These are phyloP conservation scores for Yponomeuta plumbellus DNA, from an alignment of 2,888 invertebrate genomes.

Conservation along the genomic window DNA sequence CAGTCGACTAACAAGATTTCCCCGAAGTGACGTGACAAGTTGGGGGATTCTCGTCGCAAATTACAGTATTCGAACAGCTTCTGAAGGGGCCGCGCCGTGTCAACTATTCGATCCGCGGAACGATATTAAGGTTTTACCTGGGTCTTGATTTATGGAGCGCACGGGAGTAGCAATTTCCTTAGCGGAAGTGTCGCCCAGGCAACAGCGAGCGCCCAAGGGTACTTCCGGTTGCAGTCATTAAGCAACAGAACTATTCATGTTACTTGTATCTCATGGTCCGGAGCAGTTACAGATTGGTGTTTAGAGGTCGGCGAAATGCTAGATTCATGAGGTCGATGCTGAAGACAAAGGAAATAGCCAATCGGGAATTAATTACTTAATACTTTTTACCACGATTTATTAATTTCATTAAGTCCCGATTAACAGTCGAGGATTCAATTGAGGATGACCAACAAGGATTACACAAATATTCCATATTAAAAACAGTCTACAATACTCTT, in stretches of 20 bases:
- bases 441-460: no score
- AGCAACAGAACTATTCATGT: background rate
- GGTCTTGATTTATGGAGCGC: conserved; percentile 19
- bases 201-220: conserved; percentile 9
- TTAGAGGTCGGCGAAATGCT: no score
- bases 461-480: no score
- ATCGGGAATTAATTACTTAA: no score
- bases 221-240: background rate
- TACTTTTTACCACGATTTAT: no score
- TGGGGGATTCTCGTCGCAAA: background rate
- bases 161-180: conserved; percentile 21
- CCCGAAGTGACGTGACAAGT: background rate
- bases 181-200: conserved; percentile 18
- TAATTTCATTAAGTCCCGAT: no score
- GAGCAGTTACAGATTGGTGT: no score
- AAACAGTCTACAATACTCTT: no score
- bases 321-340: no score
- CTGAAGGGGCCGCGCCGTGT: background rate
- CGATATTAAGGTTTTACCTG: conserved; percentile 14
- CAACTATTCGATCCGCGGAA: conserved; percentile 7
- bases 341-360: no score
- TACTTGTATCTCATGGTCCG: no score
- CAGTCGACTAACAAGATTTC: background rate
- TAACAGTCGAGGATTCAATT: no score
- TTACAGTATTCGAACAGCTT: background rate